phyloP scores from a whole-genome alignment of 1,140 invertebrate genomes.

The Diuraphis noxia region DNA sequence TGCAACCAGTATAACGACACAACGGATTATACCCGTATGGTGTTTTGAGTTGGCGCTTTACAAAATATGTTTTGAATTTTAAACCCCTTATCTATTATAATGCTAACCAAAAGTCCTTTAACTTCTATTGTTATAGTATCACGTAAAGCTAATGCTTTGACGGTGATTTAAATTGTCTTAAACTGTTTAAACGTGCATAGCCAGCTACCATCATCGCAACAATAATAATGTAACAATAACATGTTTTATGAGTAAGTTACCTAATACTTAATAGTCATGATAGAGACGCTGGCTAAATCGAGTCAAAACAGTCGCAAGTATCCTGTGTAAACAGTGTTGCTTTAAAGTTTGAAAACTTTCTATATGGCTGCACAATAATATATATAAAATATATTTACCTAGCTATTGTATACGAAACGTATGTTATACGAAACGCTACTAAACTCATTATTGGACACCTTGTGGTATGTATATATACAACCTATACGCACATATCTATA shows the following conservation, averaged over 20 bases:
- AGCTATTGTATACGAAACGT: not conserved
- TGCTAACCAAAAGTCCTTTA: too few species aligned
- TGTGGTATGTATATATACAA: not conserved
- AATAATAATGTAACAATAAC: fast-evolving
- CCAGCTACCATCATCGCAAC: not conserved
- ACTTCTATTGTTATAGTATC: too few species aligned
- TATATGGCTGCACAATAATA: not conserved
- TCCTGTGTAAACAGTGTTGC: not conserved
- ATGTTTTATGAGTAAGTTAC: not conserved
- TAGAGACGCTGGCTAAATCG: not conserved
- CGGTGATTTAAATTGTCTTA: not conserved
- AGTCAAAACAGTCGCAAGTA: not conserved
- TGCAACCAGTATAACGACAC: not conserved
- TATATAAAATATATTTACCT: not conserved
- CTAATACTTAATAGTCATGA: not conserved
- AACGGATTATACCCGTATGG: not conserved
- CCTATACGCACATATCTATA: not conserved
- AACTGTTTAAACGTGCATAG: not conserved
- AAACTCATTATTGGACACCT: not conserved
- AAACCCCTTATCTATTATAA: too few species aligned
- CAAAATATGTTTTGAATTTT: too few species aligned
- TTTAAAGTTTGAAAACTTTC: not conserved
- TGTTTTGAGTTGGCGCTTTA: too few species aligned
- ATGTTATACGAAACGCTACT: not conserved
- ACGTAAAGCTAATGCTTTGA: too few species aligned